These are phyloP conservation scores for Trachelus stipa DNA, from an alignment of 2,888 invertebrate species.

Conservation along the genomic window DNA sequence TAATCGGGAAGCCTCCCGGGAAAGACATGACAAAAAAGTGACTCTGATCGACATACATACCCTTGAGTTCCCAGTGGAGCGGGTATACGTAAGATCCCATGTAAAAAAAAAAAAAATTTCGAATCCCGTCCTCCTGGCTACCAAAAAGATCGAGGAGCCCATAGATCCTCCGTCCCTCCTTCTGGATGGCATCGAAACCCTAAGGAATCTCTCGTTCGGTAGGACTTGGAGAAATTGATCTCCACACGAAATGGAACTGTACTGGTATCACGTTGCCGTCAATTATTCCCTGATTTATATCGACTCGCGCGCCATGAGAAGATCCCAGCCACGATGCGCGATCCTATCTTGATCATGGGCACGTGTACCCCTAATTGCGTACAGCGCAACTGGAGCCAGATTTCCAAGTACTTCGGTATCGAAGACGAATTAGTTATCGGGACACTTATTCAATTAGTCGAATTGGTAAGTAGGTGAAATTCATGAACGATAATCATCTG, in stretches of 20 bases:
- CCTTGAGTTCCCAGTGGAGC: neutral
- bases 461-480: slow-evolving; percentile 3
- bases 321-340: slow-evolving; percentile 15
- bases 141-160: neutral
- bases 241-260: slow-evolving; percentile 18
- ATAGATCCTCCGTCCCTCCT: neutral
- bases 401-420: neutral
- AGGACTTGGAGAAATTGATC: slow-evolving; percentile 3
- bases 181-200: neutral
- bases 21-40: neutral
- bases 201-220: neutral
- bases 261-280: slow-evolving; percentile 31
- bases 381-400: slow-evolving; percentile 5
- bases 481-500: neutral
- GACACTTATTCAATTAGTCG: slow-evolving; percentile 9
- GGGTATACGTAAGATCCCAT: neutral
- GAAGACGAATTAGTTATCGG: slow-evolving; percentile 6
- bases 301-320: slow-evolving; percentile 19
- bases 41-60: neutral
- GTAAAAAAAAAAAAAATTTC: neutral
- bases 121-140: neutral
- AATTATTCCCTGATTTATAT: slow-evolving; percentile 25
- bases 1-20: neutral
- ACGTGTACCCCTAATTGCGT: slow-evolving; percentile 9
- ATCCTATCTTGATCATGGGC: slow-evolving; percentile 16